Evolutionary conservation across 1,140 invertebrate species (phyloP), one percentile per base, ranked within the genome.

Genomic region (Ceratina australensis): DNA sequence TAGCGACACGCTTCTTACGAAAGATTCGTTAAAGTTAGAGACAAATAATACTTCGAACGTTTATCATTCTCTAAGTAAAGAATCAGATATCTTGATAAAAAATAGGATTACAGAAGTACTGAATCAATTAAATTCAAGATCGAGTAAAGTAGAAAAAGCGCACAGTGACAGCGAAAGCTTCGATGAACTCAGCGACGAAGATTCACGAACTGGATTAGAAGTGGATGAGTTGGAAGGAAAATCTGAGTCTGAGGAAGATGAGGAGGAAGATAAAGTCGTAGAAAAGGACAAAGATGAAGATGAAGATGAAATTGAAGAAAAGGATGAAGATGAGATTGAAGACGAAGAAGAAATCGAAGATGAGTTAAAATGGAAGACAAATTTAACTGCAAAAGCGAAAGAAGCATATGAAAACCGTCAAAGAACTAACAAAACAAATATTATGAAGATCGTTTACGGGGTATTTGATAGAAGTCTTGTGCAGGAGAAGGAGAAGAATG

Each of bases 141-240:
- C 47, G 12, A 65, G 12, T 15, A 75, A 71, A 47, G 64, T 22
- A 7, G 3, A 66, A 3, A 52, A 71, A 1, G 16, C n/a, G 2
- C 10, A 71, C 12, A 54, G 16, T 73, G 88, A 90, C 7, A 82
- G 89, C 66, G 91, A 90, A 78, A 91, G 88, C 76, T 90, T 89
- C 69, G 91, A 92, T 65, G 88, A 91, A 54, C 49, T 92, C 8
- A 90, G 87, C 78, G 93, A 93, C 42, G 89, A 91, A 54, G 85
- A 93, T 79, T 83, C 80, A 83, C 67, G 89, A 86, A 57, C 33
- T 10, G 42, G 18, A 20, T 79, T 85, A 61, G 79, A 82, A 59
- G 79, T 66, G 59, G 59, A 84, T 0, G 49, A 72, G 16, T n/a
- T 20, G 10, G 82, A 89, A 69, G 88, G 92, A 61, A 85, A 86